Evolutionary conservation across 1,140 invertebrate species (phyloP).

Genomic region (Drosophila asahinai): DNA sequence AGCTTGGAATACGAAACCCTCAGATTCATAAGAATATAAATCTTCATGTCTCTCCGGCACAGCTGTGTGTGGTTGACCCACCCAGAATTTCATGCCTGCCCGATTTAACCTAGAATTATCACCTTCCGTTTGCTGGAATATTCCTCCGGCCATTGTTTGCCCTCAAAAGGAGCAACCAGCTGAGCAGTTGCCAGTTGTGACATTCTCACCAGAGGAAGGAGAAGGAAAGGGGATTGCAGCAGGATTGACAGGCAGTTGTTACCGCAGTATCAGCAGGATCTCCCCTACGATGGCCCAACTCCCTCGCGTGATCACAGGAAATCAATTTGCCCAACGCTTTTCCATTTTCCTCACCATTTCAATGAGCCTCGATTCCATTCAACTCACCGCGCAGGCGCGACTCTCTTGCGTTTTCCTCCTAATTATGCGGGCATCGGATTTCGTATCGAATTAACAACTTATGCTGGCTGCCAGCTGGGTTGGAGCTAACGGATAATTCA

Average conservation of each 20-base stretch:
- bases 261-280: conserved; percentile 45
- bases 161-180: conserved; percentile 35
- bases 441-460: conserved; percentile 67
- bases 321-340: conserved; percentile 39
- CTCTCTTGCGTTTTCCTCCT: conserved; percentile 50
- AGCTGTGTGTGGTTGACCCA: conserved; percentile 44
- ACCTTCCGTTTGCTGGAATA: conserved; percentile 31
- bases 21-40: background rate
- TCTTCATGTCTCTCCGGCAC: background rate
- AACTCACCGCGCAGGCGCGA: conserved; percentile 40
- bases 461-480: conserved; percentile 77
- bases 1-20: background rate
- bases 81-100: conserved; percentile 36
- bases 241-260: conserved; percentile 18
- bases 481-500: conserved; percentile 49
- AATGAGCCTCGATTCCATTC: conserved; percentile 29
- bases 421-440: conserved; percentile 73
- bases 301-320: conserved; percentile 33
- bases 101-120: conserved; percentile 40
- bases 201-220: conserved; percentile 4
- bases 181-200: conserved; percentile 56
- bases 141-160: conserved; percentile 14
- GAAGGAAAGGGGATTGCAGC: background rate
- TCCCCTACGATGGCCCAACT: conserved; percentile 23
- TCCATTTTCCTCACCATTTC: conserved; percentile 55